Percentiles rank a stretch among this genome's conserved stretches.
Evolutionary conservation across 2,113 vertebrate species (phyloP).

Genomic region (Phaethon lepturus): DNA sequence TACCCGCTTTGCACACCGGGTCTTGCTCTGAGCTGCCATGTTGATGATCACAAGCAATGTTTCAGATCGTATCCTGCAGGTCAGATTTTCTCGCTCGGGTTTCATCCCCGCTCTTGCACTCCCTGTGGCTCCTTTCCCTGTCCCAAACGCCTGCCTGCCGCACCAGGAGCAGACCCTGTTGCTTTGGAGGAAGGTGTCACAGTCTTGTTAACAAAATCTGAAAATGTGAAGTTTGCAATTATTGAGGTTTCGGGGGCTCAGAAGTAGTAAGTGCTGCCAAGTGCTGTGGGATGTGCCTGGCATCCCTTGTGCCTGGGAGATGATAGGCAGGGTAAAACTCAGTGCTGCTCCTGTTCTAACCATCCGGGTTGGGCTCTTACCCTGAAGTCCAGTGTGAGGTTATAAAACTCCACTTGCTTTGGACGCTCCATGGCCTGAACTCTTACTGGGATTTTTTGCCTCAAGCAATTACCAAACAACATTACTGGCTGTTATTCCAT

Average conservation of each 20-base stretch:
- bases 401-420: neutral
- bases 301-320: neutral
- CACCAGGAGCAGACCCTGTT: neutral
- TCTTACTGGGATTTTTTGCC: neutral
- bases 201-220: accelerated
- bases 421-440: neutral
- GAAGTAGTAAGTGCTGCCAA: neutral
- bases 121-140: neutral
- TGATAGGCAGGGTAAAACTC: neutral
- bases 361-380: neutral
- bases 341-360: neutral
- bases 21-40: neutral
- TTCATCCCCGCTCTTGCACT: accelerated
- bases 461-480: neutral
- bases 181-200: neutral
- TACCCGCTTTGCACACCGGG: accelerated
- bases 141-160: neutral
- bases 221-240: neutral
- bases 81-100: neutral
- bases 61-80: accelerated
- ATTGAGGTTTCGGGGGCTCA: neutral
- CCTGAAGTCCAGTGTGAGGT: neutral
- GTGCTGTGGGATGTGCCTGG: neutral
- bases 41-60: accelerated
- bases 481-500: neutral